phyloP scores from a whole-genome alignment of 2,888 invertebrate genomes.

The Pachliopta kotzebuea region DNA sequence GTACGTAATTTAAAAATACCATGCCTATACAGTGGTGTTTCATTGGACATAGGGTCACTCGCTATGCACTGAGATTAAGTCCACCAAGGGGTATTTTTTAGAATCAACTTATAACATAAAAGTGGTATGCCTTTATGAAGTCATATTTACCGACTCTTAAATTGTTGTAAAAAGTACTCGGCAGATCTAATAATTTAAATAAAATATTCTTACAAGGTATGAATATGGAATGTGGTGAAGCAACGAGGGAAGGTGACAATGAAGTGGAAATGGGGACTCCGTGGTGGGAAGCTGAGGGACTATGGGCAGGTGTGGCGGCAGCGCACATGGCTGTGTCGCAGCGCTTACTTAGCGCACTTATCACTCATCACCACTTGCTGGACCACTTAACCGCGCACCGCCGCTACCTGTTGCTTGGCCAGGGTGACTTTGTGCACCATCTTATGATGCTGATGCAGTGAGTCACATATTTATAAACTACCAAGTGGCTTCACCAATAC shows the following conservation, averaged over 20 bases:
- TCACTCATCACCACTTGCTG: slow-evolving; percentile 92
- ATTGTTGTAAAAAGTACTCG: too few relatives aligned
- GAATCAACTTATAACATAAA: too few relatives aligned
- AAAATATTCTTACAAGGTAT: background rate
- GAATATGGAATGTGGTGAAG: slow-evolving; percentile 1
- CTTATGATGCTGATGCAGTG: slow-evolving; percentile 95
- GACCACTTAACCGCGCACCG: slow-evolving; percentile 95
- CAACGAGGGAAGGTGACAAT: background rate
- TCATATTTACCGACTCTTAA: too few relatives aligned
- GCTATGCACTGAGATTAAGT: too few relatives aligned
- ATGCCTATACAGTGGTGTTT: too few relatives aligned
- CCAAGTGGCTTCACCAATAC: too few relatives aligned
- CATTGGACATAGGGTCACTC: too few relatives aligned
- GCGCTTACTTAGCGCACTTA: slow-evolving; percentile 91
- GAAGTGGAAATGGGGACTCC: slow-evolving; percentile 37
- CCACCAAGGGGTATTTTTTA: too few relatives aligned
- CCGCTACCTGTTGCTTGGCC: slow-evolving; percentile 94
- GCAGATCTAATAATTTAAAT: too few relatives aligned
- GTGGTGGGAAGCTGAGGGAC: slow-evolving; percentile 79
- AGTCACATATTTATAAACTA: slow-evolving; percentile 47
- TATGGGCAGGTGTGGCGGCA: slow-evolving; percentile 90
- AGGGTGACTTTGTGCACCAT: slow-evolving; percentile 97
- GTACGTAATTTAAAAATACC: too few relatives aligned
- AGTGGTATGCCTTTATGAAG: too few relatives aligned
- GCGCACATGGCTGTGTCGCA: slow-evolving; percentile 93